A percentile compares a stretch with the other conserved stretches of the same genome.
Evolutionary conservation across 2,113 vertebrate genomes (phyloP).

Genomic region (Gasterosteus nipponicus): DNA sequence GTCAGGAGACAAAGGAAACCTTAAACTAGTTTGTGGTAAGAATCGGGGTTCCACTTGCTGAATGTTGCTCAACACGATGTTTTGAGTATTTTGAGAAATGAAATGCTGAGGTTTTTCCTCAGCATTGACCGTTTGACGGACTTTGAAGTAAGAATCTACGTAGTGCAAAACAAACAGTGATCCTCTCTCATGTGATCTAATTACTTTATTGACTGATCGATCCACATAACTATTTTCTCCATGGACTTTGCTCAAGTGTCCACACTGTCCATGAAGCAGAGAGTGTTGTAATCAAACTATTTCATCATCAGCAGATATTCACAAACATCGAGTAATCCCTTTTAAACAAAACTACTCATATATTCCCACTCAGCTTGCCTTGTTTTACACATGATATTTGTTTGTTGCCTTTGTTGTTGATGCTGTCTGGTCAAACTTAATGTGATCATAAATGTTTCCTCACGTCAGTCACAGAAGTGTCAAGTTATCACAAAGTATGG

Average conservation of each 20-base stretch:
- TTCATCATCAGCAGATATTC: conserved; percentile 1
- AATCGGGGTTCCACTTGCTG: not conserved
- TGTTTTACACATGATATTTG: not conserved
- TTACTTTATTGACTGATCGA: not conserved
- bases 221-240: not conserved
- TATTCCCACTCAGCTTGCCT: not conserved
- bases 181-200: not conserved
- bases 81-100: not conserved
- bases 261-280: not conserved
- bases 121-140: not conserved
- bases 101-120: not conserved
- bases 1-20: not conserved
- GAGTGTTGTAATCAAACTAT: not conserved
- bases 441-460: not conserved
- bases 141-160: not conserved
- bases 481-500: not conserved
- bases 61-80: not conserved
- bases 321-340: not conserved
- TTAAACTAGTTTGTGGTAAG: not conserved
- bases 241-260: conserved; percentile 15
- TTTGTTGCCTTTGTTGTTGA: not conserved
- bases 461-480: not conserved
- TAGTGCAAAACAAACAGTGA: not conserved
- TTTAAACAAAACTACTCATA: not conserved
- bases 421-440: not conserved